Conservation (phyloP, 2,888 invertebrate species). For the Netelia melanura region DNA sequence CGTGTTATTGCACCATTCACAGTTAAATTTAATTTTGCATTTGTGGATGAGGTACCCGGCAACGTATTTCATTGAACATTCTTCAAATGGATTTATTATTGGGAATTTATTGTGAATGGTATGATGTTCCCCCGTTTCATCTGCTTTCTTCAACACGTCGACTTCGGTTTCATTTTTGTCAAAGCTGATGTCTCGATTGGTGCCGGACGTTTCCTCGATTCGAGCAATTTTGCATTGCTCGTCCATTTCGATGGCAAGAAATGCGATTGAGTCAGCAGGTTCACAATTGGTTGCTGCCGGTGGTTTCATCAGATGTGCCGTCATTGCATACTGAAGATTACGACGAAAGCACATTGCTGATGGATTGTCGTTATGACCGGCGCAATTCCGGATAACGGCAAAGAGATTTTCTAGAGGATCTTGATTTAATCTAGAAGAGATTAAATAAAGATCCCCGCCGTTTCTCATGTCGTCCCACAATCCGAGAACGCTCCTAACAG, state of each 20-base stretch:
- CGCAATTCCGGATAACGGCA: constrained; percentile 68
- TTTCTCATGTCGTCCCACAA: constrained; percentile 69
- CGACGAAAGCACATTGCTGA: constrained; percentile 27
- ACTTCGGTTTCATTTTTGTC: neutral
- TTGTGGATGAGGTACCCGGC: constrained; percentile 38
- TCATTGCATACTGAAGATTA: constrained; percentile 46
- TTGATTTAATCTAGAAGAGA: constrained; percentile 69
- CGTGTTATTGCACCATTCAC: neutral
- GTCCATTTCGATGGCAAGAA: too few species aligned
- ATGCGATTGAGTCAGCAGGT: constrained; percentile 15
- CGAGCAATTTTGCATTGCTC: too few species aligned
- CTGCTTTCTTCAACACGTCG: constrained; percentile 1
- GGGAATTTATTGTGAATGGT: neutral
- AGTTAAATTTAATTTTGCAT: constrained; percentile 28
- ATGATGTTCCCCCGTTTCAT: neutral
- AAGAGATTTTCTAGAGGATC: constrained; percentile 74
- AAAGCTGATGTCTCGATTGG: neutral
- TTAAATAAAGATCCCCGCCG: constrained; percentile 63
- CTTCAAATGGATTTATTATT: constrained; percentile 11
- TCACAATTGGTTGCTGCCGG: constrained; percentile 49
- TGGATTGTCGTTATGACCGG: too few species aligned
- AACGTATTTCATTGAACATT: constrained; percentile 51
- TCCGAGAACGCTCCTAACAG: constrained; percentile 67
- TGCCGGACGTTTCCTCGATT: too few species aligned
- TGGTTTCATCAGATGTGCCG: constrained; percentile 41